Evolutionary conservation across 1,140 invertebrate species (phyloP).

Genomic region (Sminthurinus signatus): DNA sequence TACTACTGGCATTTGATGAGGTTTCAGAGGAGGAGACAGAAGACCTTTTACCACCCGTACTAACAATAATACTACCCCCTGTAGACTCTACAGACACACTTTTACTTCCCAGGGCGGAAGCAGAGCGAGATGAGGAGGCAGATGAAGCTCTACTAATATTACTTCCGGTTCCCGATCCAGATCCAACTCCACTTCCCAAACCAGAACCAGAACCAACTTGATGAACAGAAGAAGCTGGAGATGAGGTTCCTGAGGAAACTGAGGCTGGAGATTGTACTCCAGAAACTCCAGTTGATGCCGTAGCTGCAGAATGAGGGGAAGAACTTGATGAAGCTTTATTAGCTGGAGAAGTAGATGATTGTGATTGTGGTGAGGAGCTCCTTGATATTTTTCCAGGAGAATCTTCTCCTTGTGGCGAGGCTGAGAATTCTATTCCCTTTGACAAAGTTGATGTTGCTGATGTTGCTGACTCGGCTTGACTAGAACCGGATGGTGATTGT

Average conservation of each 20-base stretch:
- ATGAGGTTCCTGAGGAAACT: background rate
- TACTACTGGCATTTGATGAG: conserved; percentile 12
- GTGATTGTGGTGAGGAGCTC: background rate
- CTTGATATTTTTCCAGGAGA: background rate
- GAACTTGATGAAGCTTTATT: background rate
- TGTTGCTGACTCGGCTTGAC: conserved; percentile 6
- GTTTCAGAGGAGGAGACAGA: conserved; percentile 14
- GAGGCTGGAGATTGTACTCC: no score
- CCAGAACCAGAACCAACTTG: background rate
- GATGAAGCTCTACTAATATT: no score
- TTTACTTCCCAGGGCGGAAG: background rate
- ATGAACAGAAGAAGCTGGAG: no score
- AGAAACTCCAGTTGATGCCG: background rate
- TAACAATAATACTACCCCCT: background rate
- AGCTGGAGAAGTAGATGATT: background rate
- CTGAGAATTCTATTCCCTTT: no score
- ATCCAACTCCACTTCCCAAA: no score
- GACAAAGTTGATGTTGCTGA: conserved; percentile 9
- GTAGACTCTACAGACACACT: background rate
- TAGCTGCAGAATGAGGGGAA: background rate
- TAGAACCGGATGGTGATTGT: background rate
- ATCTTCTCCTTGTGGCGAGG: no score
- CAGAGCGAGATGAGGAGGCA: background rate
- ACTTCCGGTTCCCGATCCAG: background rate
- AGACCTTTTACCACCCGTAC: background rate